A percentile compares a stretch with the other conserved stretches of the same genome.
phyloP scores from a whole-genome alignment of 2,797 vertebrate genomes.

The Artibeus lituratus region DNA sequence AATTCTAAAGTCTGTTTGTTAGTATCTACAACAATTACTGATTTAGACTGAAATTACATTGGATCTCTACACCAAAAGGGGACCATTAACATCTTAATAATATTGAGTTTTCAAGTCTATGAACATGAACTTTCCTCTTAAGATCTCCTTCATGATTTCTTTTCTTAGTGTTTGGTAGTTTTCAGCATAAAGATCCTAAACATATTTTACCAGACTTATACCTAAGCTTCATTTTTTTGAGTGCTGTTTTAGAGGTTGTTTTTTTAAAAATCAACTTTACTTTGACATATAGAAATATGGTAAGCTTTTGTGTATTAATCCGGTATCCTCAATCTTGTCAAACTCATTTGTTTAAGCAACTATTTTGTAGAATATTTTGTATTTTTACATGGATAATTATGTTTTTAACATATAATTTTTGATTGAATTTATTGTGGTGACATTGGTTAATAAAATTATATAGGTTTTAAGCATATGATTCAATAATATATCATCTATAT shows the following conservation, averaged over 20 bases:
- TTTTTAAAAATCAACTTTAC: background rate
- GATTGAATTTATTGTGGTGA: background rate
- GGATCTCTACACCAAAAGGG: background rate
- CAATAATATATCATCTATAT: background rate
- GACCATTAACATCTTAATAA: background rate
- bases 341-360: background rate
- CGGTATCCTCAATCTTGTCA: background rate
- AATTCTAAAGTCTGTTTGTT: background rate
- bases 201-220: background rate
- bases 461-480: background rate
- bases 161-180: background rate
- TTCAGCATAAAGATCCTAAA: background rate
- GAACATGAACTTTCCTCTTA: background rate
- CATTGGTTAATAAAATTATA: background rate
- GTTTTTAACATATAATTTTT: background rate
- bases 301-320: background rate
- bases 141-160: background rate
- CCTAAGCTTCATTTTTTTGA: background rate
- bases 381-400: background rate
- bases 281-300: background rate
- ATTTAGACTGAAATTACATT: background rate
- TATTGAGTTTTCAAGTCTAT: background rate
- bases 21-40: background rate
- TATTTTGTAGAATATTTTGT: background rate
- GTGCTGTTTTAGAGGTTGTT: background rate